phyloP scores from a whole-genome alignment of 2,797 vertebrate genomes.

The Lithobates pipiens region DNA sequence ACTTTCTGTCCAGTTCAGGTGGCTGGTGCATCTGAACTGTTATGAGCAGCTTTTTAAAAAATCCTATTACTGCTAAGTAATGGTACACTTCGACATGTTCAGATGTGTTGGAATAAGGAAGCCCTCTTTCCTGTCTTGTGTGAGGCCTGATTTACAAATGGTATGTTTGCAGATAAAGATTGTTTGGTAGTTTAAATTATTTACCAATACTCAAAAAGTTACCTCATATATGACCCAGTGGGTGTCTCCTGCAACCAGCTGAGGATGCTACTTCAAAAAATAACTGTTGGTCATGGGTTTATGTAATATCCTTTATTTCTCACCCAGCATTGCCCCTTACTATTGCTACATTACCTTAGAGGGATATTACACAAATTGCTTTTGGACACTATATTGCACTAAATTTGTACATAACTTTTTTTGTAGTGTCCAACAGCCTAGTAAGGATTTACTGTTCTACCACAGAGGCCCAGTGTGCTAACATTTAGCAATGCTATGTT shows the following conservation, averaged over 20 bases:
- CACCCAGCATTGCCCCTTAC: background rate
- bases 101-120: no score
- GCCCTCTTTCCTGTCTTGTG: no score
- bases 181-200: background rate
- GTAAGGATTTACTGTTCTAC: background rate
- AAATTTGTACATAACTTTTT: background rate
- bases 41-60: no score
- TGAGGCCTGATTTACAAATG: no score
- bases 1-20: no score
- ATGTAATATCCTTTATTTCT: background rate
- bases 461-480: background rate
- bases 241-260: background rate
- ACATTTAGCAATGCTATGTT: background rate
- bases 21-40: no score
- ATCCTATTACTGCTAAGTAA: no score
- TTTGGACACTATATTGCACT: background rate
- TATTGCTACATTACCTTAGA: background rate
- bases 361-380: background rate
- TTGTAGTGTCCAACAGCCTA: background rate
- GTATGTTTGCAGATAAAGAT: no score
- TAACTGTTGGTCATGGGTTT: background rate
- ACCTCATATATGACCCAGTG: background rate
- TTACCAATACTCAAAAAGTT: background rate
- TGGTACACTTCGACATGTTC: no score
- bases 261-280: background rate